Evolutionary conservation across 2,797 vertebrate genomes (phyloP).

Genomic region (Sebastes oblongus): DNA sequence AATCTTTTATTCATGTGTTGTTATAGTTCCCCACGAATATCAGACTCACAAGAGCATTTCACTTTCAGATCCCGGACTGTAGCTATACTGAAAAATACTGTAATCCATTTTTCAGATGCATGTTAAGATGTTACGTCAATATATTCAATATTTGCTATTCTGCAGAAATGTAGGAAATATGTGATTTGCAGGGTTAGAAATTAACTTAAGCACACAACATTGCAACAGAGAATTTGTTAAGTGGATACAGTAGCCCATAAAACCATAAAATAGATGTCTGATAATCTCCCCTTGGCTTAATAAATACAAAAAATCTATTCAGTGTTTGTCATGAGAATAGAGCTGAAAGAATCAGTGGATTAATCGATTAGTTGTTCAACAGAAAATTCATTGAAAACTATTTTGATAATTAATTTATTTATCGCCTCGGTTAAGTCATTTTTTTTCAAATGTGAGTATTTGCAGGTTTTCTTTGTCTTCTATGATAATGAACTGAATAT

Average conservation of each 20-base stretch:
- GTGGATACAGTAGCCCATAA: too few relatives aligned
- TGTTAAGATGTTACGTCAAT: neutral
- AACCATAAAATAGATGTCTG: neutral
- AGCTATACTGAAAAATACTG: neutral
- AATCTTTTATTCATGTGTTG: constrained; percentile 3
- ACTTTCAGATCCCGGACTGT: neutral
- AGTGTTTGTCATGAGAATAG: neutral
- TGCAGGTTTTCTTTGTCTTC: neutral
- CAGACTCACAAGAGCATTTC: neutral
- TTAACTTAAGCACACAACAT: neutral
- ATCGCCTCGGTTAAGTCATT: neutral
- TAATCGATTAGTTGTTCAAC: neutral
- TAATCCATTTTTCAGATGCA: neutral
- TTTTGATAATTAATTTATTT: neutral
- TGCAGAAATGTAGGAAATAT: neutral
- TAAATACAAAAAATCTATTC: neutral
- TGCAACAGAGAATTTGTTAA: neutral
- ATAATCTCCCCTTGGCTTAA: neutral
- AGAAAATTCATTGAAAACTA: neutral
- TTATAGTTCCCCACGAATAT: constrained; percentile 3
- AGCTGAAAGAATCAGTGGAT: neutral
- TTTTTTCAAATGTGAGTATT: neutral
- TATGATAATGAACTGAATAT: neutral
- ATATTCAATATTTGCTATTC: neutral
- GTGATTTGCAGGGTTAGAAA: neutral